Percentiles rank a stretch among this genome's conserved stretches.
Evolutionary conservation across 2,888 invertebrate genomes (phyloP).

Genomic region (Urechis unicinctus): DNA sequence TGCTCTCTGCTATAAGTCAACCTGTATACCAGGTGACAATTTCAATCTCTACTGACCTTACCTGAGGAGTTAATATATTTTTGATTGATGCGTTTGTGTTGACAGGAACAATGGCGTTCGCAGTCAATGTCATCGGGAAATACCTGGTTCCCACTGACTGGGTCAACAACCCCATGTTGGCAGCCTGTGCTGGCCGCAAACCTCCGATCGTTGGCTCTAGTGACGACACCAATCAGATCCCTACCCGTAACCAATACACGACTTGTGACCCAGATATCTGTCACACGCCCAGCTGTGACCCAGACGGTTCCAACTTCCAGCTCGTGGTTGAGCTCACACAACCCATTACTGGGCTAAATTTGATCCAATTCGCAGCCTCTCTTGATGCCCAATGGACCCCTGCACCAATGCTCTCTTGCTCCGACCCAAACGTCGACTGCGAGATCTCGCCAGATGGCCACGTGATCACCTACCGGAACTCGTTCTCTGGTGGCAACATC

Average conservation of each 20-base stretch:
- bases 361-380: slow-evolving; percentile 31
- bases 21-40: no score
- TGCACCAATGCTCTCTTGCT: slow-evolving; percentile 3
- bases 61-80: no score
- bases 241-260: not conserved
- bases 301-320: not conserved
- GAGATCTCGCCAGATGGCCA: slow-evolving; percentile 1
- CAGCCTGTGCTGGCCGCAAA: slow-evolving; percentile 20
- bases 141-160: slow-evolving; percentile 32
- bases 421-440: not conserved
- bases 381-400: slow-evolving; percentile 8
- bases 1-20: no score
- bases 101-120: slow-evolving; percentile 25
- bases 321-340: not conserved
- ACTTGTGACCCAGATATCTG: slow-evolving; percentile 1
- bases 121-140: slow-evolving; percentile 32
- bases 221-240: no score
- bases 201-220: no score
- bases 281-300: slow-evolving; percentile 3
- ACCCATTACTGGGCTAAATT: not conserved
- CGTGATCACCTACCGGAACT: slow-evolving; percentile 2
- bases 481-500: not conserved
- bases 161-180: slow-evolving; percentile 24
- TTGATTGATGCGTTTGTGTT: no score
- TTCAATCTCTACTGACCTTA: no score